These are phyloP conservation scores for Hirtodrosophila alboralis DNA, from an alignment of 2,888 invertebrate species.

Conservation along the genomic window DNA sequence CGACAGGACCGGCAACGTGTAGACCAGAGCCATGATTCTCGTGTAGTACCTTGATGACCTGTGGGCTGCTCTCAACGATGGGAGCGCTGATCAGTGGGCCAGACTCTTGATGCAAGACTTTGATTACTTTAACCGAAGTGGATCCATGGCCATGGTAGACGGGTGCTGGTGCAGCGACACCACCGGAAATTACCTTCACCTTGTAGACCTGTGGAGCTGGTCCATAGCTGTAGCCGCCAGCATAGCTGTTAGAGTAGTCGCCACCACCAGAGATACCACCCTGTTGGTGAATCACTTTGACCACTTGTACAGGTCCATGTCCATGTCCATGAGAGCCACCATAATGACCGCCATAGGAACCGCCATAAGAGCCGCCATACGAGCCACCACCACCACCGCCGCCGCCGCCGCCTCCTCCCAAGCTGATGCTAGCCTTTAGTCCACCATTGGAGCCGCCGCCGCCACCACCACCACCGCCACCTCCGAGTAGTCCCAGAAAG, in stretches of 20 bases:
- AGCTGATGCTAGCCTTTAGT: slow-evolving; percentile 42
- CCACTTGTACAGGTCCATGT: slow-evolving; percentile 57
- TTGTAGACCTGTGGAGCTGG: slow-evolving; percentile 64
- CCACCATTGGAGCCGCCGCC: slow-evolving; percentile 38
- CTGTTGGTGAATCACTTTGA: slow-evolving; percentile 62
- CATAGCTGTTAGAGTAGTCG: slow-evolving; percentile 47
- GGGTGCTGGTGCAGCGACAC: slow-evolving; percentile 37
- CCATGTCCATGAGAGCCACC: slow-evolving; percentile 27
- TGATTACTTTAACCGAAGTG: slow-evolving; percentile 65
- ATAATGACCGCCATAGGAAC: slow-evolving; percentile 11
- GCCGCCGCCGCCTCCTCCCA: slow-evolving; percentile 52
- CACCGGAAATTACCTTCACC: slow-evolving; percentile 70
- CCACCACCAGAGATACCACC: slow-evolving; percentile 45
- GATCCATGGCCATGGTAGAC: slow-evolving; percentile 32
- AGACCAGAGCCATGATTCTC: slow-evolving; percentile 43
- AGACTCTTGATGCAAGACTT: slow-evolving; percentile 65
- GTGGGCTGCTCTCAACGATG: slow-evolving; percentile 39
- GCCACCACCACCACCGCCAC: slow-evolving; percentile 46
- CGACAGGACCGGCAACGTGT: slow-evolving; percentile 6
- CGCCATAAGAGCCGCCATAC: slow-evolving; percentile 31
- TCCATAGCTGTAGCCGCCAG: slow-evolving; percentile 61
- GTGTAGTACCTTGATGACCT: slow-evolving; percentile 68
- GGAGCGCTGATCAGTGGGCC: slow-evolving; percentile 34
- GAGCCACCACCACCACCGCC: slow-evolving; percentile 44
- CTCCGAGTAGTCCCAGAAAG: slow-evolving; percentile 63